phyloP scores from a whole-genome alignment of 2,797 vertebrate species.

The Gila robusta region DNA sequence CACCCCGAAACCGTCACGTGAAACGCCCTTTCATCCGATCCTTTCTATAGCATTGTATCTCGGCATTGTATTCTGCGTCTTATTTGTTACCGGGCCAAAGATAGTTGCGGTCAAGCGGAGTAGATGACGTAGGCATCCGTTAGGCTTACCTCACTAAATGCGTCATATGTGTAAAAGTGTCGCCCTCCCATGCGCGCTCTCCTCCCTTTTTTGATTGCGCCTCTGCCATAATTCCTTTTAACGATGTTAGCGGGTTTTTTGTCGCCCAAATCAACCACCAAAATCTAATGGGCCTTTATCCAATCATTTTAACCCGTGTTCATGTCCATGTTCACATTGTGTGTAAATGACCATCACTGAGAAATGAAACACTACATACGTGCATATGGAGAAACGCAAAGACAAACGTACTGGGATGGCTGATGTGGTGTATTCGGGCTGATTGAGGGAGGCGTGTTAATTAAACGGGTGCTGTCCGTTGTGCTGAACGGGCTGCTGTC shows the following conservation, averaged over 20 bases:
- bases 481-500: constrained; percentile 65
- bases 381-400: background rate
- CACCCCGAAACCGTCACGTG: background rate
- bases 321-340: background rate
- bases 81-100: constrained; percentile 67
- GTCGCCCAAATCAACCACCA: background rate
- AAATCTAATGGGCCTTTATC: background rate
- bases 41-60: background rate
- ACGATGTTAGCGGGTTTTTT: constrained; percentile 44
- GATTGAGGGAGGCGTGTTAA: constrained; percentile 26
- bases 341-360: background rate
- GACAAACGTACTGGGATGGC: background rate
- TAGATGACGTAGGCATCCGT: constrained; percentile 76
- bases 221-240: constrained; percentile 41
- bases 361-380: background rate
- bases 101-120: constrained; percentile 67
- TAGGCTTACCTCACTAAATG: constrained; percentile 78
- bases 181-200: constrained; percentile 65
- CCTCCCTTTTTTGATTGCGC: constrained; percentile 59
- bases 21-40: constrained; percentile 7
- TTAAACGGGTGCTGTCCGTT: constrained; percentile 66
- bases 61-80: constrained; percentile 43
- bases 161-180: constrained; percentile 73
- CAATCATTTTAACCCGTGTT: background rate
- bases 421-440: background rate